Base-by-base conservation (phyloP, 2,113 vertebrate genomes). In the Rhea americana region DNA sequence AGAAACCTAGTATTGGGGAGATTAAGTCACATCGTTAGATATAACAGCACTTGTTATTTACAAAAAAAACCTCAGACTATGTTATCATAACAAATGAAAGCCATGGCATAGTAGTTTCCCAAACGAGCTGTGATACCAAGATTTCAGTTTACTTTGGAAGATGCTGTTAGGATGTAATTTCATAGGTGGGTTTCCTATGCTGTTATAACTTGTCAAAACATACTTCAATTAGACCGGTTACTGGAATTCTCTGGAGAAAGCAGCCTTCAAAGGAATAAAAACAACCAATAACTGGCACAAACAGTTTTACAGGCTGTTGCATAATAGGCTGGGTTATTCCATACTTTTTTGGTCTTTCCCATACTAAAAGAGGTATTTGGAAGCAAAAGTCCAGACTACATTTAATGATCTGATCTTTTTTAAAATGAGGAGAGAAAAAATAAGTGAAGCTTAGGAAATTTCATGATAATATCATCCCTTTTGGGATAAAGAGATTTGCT, bases 131-230 rank as follows among this genome's bases (percentile, higher is more conserved):
- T 59, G 56, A 86, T 93, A 93, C 77, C 77, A 80, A 79, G 62
- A 79, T 84, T 94, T 89, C 41, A 26, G 88, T 96, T 96, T 96
- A 93, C 50, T 92, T 96, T 95, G 95, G 94, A 95, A 95, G 77
- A 85, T 92, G 78, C 43, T 94, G 86, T 92, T 77, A 85, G 86
- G 71, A 93, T 95, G 75, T 94, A 87, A 95, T 96, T 96, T 89
- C 15, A 32, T 82, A 94, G 94, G 83, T 96, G 80, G 63, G 71
- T 96, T 96, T 95, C 94, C 77, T 90, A 58, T 68, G 77, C 90
- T 93, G 94, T 95, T 94, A 5, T 4, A 89, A 85, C 95, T 94
- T 90, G 92, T 96, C 90, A 91, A 95, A 93, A 85, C 75, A 85
- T n/a, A 91, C 76, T 95, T 95, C 85, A 89, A 3, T 95, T 85